Conservation (phyloP, 2,888 invertebrate genomes). For the Rotaria macrura region DNA sequence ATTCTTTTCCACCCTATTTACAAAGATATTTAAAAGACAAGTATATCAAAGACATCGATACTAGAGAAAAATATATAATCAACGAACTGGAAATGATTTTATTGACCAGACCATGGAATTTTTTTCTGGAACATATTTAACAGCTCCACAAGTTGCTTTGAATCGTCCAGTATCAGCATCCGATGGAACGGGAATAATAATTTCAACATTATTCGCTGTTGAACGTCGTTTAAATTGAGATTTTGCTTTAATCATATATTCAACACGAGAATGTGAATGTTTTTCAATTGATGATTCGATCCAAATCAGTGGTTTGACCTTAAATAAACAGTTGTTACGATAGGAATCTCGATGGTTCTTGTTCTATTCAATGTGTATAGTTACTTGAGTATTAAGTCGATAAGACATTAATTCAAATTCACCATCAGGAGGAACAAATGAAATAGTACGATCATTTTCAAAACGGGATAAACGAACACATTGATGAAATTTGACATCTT, state of each 20-base stretch:
- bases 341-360: too few species aligned
- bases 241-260: constrained; percentile 97
- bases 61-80: too few species aligned
- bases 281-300: constrained; percentile 95
- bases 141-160: constrained; percentile 88
- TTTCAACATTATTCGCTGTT: constrained; percentile 96
- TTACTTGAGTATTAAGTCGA: constrained; percentile 80
- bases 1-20: constrained; percentile 79
- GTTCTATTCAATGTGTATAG: constrained; percentile 37
- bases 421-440: constrained; percentile 95
- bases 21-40: background rate
- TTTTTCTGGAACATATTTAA: constrained; percentile 90
- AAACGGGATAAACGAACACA: constrained; percentile 89
- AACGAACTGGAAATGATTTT: constrained; percentile 71
- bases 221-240: constrained; percentile 93
- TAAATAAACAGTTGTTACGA: too few species aligned
- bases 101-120: constrained; percentile 94
- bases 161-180: constrained; percentile 98
- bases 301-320: constrained; percentile 88
- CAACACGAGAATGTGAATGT: constrained; percentile 89
- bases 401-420: constrained; percentile 99
- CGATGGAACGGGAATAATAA: constrained; percentile 55
- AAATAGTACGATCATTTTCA: constrained; percentile 93
- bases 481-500: constrained; percentile 97
- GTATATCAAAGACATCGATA: too few species aligned